Evolutionary conservation across 2,888 invertebrate genomes (phyloP).

Genomic region (Globia sparganii): DNA sequence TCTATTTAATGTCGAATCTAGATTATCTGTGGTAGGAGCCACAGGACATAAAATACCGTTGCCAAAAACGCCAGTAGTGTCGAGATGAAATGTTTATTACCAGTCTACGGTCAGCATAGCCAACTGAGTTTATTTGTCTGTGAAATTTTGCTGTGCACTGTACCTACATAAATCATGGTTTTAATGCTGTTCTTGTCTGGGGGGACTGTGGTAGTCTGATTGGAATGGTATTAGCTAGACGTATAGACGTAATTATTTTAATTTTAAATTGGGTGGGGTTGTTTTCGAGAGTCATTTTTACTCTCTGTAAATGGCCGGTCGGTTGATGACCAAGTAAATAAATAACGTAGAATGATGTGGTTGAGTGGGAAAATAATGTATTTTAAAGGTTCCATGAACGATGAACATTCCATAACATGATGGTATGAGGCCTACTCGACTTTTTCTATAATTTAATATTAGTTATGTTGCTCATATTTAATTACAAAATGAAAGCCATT

Average conservation of each 20-base stretch:
- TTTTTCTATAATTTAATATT: background rate
- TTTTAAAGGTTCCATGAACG: background rate
- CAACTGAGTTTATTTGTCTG: conserved; percentile 52
- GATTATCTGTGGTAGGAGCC: conserved; percentile 55
- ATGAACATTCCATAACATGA: too few relatives aligned
- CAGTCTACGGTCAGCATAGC: conserved; percentile 50
- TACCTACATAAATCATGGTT: conserved; percentile 43
- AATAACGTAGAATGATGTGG: background rate
- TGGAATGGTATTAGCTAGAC: conserved; percentile 40
- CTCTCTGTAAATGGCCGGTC: background rate
- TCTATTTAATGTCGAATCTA: conserved; percentile 42
- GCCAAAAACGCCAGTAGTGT: conserved; percentile 61
- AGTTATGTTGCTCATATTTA: background rate
- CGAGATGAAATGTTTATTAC: conserved; percentile 65
- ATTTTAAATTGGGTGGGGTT: background rate
- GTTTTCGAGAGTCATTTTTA: background rate
- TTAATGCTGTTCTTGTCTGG: conserved; percentile 39
- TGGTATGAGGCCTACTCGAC: background rate
- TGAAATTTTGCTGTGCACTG: conserved; percentile 25
- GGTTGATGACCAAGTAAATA: background rate
- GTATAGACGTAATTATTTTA: background rate
- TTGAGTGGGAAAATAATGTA: background rate
- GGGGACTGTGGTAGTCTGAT: conserved; percentile 25
- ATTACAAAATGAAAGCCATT: too few relatives aligned
- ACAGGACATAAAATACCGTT: conserved; percentile 56